Evolutionary conservation across 2,797 vertebrate species (phyloP).

Genomic region (Oreochromis mossambicus): DNA sequence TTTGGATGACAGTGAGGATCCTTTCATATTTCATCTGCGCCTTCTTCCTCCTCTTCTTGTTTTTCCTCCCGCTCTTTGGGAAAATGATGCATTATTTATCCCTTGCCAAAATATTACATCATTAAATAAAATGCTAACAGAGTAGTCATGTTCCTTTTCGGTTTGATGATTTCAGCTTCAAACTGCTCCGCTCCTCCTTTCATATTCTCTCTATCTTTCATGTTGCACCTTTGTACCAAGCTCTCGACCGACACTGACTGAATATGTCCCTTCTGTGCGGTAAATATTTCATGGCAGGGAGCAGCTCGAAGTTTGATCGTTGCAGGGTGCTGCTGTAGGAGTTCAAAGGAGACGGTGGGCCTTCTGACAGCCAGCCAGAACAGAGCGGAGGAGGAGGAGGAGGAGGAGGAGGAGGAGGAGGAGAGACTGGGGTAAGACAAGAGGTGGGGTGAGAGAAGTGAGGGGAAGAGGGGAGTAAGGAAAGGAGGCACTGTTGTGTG

Average conservation of each 20-base stretch:
- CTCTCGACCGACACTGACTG: constrained; percentile 55
- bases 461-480: not conserved
- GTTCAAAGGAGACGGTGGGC: constrained; percentile 71
- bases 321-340: constrained; percentile 64
- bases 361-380: constrained; percentile 66
- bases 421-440: constrained; percentile 25
- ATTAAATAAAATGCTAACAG: constrained; percentile 47
- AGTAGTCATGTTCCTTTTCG: constrained; percentile 27
- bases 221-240: constrained; percentile 60
- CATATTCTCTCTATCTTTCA: constrained; percentile 61
- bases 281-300: constrained; percentile 75
- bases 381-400: constrained; percentile 40
- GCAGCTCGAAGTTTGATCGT: constrained; percentile 71
- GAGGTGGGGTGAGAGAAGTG: constrained; percentile 1
- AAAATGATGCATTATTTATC: constrained; percentile 48
- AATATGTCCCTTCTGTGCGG: constrained; percentile 65
- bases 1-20: not conserved
- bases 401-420: not conserved
- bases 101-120: constrained; percentile 45
- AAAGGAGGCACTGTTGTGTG: constrained; percentile 9
- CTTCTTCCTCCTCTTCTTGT: not conserved
- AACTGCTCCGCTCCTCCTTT: constrained; percentile 44
- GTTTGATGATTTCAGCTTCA: constrained; percentile 35
- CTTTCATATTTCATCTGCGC: constrained; percentile 16
- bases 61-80: not conserved